A percentile compares a stretch with the other conserved stretches of the same genome.
phyloP scores from a whole-genome alignment of 2,797 vertebrate genomes.

The Zenarchopterus dispar region DNA sequence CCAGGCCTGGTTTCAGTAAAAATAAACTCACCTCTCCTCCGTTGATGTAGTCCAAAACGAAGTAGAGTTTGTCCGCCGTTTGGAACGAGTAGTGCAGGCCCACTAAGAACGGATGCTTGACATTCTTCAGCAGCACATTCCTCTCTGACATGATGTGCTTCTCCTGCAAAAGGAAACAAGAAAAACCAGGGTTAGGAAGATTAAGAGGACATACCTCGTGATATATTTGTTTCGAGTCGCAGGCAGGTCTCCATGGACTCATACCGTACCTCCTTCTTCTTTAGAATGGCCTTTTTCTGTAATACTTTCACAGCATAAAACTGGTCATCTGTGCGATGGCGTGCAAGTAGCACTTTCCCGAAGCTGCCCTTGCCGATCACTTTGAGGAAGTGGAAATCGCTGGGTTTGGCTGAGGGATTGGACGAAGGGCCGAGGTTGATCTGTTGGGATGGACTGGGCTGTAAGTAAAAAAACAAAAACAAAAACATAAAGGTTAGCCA shows the following conservation, averaged over 20 bases:
- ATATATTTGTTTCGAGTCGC: background rate
- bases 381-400: constrained; percentile 98
- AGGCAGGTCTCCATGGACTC: no score
- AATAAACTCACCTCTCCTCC: constrained; percentile 89
- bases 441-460: constrained; percentile 97
- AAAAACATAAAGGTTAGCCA: constrained; percentile 1
- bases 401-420: constrained; percentile 96
- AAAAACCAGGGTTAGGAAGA: constrained; percentile 23
- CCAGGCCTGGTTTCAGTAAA: background rate
- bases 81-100: constrained; percentile 98
- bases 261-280: constrained; percentile 94
- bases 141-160: constrained; percentile 99
- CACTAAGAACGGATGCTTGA: constrained; percentile 97
- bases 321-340: constrained; percentile 92
- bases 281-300: constrained; percentile 99
- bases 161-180: constrained; percentile 82
- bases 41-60: constrained; percentile 98
- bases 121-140: constrained; percentile 96
- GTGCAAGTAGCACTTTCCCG: constrained; percentile 96
- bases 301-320: constrained; percentile 98
- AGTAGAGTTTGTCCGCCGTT: constrained; percentile 96
- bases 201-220: background rate
- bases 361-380: constrained; percentile 99
- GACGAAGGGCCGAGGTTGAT: constrained; percentile 98
- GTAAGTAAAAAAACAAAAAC: constrained; percentile 8